Evolutionary conservation across 2,797 vertebrate genomes (phyloP).

Genomic region (Cryptoprocta ferox): DNA sequence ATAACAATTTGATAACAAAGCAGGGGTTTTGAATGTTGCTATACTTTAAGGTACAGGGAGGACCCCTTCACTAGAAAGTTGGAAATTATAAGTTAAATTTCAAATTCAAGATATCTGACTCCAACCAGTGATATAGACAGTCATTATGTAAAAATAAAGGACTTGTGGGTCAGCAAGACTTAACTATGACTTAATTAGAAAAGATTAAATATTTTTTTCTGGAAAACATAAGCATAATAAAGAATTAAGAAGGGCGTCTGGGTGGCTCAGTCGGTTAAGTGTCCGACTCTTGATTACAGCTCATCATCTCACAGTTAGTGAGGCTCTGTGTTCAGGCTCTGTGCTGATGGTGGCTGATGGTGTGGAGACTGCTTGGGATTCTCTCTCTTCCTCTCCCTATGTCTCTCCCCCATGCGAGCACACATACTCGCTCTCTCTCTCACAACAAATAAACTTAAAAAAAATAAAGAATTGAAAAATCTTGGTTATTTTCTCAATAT

Average conservation of each 20-base stretch:
- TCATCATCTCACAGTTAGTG: no score
- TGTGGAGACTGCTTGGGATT: no score
- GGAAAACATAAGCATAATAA: neutral
- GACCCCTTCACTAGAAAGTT: neutral
- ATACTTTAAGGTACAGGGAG: neutral
- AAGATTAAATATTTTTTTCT: neutral
- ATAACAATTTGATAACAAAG: neutral
- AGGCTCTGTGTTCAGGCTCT: no score
- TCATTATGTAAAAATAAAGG: neutral
- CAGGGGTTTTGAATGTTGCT: neutral
- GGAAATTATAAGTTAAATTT: neutral
- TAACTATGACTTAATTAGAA: neutral
- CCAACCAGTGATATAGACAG: neutral
- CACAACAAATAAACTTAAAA: no score
- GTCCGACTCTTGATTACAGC: no score
- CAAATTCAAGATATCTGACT: neutral
- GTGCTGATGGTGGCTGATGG: no score
- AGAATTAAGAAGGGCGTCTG: neutral
- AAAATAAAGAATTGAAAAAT: neutral
- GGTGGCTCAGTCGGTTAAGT: no score
- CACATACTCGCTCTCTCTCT: no score
- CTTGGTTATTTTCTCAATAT: neutral
- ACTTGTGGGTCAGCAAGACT: neutral
- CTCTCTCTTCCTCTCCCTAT: no score
- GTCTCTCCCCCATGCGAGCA: no score